These are phyloP conservation scores for Lasioglossum pauxillum DNA, from an alignment of 2,888 invertebrate genomes.

Conservation along the genomic window DNA sequence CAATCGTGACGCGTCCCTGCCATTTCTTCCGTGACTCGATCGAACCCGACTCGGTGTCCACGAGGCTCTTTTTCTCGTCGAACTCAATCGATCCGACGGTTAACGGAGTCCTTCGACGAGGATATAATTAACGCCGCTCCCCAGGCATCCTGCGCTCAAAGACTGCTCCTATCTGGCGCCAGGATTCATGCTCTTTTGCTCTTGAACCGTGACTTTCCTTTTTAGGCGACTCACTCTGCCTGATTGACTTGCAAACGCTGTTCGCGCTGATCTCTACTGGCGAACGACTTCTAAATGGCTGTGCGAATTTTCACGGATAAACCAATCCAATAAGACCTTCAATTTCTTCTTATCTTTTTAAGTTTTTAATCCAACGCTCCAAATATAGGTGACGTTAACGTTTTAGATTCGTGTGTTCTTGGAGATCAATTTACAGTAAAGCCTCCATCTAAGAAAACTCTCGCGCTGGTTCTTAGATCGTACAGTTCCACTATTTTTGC, in stretches of 20 bases:
- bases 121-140: conserved; percentile 4
- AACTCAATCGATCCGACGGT: neutral
- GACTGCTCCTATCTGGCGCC: neutral
- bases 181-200: neutral
- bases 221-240: neutral
- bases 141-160: neutral
- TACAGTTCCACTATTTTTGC: too few relatives aligned
- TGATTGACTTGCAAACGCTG: neutral
- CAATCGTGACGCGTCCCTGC: conserved; percentile 13
- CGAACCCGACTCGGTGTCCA: neutral
- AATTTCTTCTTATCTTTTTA: too few relatives aligned
- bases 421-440: too few relatives aligned
- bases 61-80: neutral
- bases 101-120: neutral
- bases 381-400: too few relatives aligned
- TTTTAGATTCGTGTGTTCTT: too few relatives aligned
- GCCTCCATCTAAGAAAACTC: too few relatives aligned
- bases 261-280: neutral
- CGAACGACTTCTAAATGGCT: too few relatives aligned
- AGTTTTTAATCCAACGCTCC: too few relatives aligned
- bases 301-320: too few relatives aligned
- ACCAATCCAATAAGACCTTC: neutral
- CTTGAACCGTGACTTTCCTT: neutral
- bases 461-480: too few relatives aligned
- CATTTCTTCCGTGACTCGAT: conserved; percentile 22